These are phyloP conservation scores for Ophion slaviceki DNA, from an alignment of 2,888 invertebrate species.

Conservation along the genomic window DNA sequence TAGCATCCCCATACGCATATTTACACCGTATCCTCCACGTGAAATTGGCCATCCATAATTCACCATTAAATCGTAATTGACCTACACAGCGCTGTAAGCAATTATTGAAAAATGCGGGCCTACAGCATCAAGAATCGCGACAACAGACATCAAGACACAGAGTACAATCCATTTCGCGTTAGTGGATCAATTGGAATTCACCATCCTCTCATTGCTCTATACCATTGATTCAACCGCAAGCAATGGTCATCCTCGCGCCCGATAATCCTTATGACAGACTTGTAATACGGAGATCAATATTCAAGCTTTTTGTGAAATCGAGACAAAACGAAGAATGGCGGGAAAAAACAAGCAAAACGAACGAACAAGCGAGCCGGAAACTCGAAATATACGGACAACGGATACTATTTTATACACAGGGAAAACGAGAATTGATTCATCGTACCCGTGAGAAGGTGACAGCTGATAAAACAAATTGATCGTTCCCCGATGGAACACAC, in stretches of 20 bases:
- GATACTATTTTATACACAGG: slow-evolving; percentile 37
- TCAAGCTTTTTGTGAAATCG: neutral
- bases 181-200: neutral
- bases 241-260: neutral
- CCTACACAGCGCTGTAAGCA: too few species aligned
- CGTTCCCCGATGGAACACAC: slow-evolving; percentile 66
- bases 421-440: slow-evolving; percentile 68
- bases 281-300: neutral
- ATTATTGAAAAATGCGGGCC: too few species aligned
- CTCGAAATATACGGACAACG: slow-evolving; percentile 25
- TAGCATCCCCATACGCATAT: too few species aligned
- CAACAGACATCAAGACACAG: too few species aligned
- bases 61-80: too few species aligned
- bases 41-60: too few species aligned
- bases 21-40: too few species aligned
- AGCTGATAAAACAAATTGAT: slow-evolving; percentile 70
- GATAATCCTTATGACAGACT: neutral
- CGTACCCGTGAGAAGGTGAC: slow-evolving; percentile 69
- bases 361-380: slow-evolving; percentile 13
- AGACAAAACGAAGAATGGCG: neutral
- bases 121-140: too few species aligned
- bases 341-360: neutral
- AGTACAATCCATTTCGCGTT: too few species aligned
- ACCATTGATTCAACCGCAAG: neutral
- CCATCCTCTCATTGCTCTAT: neutral